A percentile compares a stretch with the other conserved stretches of the same genome.
These are phyloP conservation scores for Oryzias curvinotus DNA, from an alignment of 2,113 vertebrate species.

Conservation along the genomic window DNA sequence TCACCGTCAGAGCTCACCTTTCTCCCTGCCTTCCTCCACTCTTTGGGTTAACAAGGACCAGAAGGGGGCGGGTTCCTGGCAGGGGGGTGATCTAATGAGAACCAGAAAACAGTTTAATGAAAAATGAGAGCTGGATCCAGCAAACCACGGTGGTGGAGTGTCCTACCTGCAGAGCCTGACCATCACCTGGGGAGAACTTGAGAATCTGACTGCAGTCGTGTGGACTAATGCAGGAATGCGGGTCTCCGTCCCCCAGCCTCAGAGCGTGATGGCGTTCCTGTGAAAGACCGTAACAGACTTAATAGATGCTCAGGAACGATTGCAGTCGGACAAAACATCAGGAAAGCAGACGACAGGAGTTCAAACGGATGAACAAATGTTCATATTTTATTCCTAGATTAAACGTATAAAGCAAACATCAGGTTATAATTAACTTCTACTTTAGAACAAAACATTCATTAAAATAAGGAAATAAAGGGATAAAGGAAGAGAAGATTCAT, in stretches of 20 bases:
- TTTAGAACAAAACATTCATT: no score
- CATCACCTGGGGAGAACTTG: slow-evolving; percentile 81
- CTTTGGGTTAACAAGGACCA: slow-evolving; percentile 94
- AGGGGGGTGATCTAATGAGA: slow-evolving; percentile 84
- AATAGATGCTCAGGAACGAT: no score
- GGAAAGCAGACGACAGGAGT: no score
- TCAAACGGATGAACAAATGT: no score
- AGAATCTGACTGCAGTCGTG: slow-evolving; percentile 81
- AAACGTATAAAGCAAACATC: no score
- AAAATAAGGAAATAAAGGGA: no score
- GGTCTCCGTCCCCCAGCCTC: slow-evolving; percentile 79
- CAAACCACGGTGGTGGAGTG: background rate
- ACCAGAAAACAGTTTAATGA: background rate
- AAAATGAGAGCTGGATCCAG: background rate
- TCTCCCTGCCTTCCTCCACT: slow-evolving; percentile 94
- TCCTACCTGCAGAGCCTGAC: slow-evolving; percentile 83
- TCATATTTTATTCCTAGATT: no score
- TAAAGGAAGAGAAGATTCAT: no score
- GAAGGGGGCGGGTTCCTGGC: slow-evolving; percentile 87
- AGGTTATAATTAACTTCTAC: no score
- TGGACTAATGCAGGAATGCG: slow-evolving; percentile 80
- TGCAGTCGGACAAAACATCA: no score
- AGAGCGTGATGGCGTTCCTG: slow-evolving; percentile 76
- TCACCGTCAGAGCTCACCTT: slow-evolving; percentile 69
- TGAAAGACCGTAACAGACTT: background rate